These are phyloP conservation scores for Tinea pellionella DNA, from an alignment of 2,888 invertebrate genomes.

Conservation along the genomic window DNA sequence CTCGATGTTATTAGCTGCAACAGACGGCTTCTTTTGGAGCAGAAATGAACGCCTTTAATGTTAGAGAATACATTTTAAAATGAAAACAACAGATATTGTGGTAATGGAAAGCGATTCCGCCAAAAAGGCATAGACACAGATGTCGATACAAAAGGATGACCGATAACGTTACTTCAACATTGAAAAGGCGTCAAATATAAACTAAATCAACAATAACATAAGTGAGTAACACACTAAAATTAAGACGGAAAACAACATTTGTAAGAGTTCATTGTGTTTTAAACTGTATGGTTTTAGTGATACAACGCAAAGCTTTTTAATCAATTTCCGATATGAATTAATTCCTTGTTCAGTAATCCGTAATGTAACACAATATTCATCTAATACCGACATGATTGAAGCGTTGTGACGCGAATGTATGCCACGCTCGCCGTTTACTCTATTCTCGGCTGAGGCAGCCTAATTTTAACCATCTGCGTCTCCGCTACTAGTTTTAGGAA, in stretches of 20 bases:
- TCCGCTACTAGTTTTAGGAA: conserved; percentile 65
- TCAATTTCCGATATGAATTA: conserved; percentile 5
- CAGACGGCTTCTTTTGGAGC: conserved; percentile 1
- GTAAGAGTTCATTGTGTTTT: neutral
- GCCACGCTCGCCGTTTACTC: conserved; percentile 53
- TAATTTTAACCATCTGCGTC: conserved; percentile 68
- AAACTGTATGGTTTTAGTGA: neutral
- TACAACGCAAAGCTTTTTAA: neutral
- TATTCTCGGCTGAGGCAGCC: conserved; percentile 55
- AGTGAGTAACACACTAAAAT: conserved; percentile 2
- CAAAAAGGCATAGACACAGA: conserved; percentile 42
- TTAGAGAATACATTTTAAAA: neutral
- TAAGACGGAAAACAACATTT: neutral
- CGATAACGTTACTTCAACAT: conserved; percentile 50
- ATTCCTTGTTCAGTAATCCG: neutral
- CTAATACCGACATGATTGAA: conserved; percentile 12
- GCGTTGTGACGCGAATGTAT: conserved; percentile 19
- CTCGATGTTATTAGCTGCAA: conserved; percentile 27
- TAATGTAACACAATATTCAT: conserved; percentile 59
- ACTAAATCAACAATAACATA: conserved; percentile 5
- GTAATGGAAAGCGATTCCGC: conserved; percentile 19
- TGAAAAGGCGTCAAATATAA: conserved; percentile 10
- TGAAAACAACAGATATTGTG: neutral
- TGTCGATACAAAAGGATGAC: conserved; percentile 63
- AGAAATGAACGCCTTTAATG: conserved; percentile 15